Percentiles rank a stretch among this genome's conserved stretches.
These are phyloP conservation scores for Meiosimyza platycephala DNA, from an alignment of 2,888 invertebrate species.

Conservation along the genomic window DNA sequence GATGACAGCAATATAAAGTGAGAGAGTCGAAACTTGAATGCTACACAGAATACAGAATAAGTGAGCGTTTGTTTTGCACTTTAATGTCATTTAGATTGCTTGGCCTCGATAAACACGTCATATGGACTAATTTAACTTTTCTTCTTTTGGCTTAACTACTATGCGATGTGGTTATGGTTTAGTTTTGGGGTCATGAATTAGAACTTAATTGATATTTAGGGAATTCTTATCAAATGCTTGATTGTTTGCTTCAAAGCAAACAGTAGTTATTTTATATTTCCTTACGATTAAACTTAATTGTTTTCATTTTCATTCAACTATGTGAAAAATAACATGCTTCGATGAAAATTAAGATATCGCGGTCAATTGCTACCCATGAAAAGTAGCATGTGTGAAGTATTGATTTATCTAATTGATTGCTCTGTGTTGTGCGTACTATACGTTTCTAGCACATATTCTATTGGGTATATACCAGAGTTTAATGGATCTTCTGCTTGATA, in stretches of 20 bases:
- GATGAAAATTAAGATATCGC: neutral
- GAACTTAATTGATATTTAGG: neutral
- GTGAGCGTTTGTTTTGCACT: slow-evolving; percentile 63
- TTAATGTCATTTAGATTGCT: slow-evolving; percentile 68
- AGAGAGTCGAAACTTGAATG: slow-evolving; percentile 44
- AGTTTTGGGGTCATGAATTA: neutral
- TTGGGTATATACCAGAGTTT: too few species aligned
- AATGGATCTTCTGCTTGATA: too few species aligned
- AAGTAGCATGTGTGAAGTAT: neutral
- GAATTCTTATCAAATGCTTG: neutral
- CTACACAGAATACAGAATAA: slow-evolving; percentile 49
- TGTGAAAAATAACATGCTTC: neutral
- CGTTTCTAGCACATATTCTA: too few species aligned
- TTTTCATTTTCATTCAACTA: neutral
- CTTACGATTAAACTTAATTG: neutral
- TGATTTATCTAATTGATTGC: too few species aligned
- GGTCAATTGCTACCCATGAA: neutral
- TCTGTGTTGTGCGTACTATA: too few species aligned
- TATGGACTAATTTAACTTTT: slow-evolving; percentile 37
- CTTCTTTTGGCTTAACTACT: too few species aligned
- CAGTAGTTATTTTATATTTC: neutral
- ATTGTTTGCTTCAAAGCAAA: neutral
- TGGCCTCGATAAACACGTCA: slow-evolving; percentile 59
- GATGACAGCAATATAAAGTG: slow-evolving; percentile 12
- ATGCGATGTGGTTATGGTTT: too few species aligned